A percentile compares a stretch with the other conserved stretches of the same genome.
phyloP scores from a whole-genome alignment of 2,888 invertebrate species.

The Drosophila paranaensis region DNA sequence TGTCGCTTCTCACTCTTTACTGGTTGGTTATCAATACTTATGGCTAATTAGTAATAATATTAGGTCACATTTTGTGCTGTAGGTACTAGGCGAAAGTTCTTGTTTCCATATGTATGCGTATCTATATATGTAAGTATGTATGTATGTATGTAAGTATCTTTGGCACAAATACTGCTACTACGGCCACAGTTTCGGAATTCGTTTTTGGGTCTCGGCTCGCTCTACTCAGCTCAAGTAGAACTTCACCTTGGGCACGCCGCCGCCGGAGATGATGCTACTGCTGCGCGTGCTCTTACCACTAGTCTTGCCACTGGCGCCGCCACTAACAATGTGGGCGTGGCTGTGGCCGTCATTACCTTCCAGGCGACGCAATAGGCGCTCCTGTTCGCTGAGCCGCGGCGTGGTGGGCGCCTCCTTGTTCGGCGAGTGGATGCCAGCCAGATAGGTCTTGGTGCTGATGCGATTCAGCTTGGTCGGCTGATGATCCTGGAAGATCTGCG shows the following conservation, averaged over 20 bases:
- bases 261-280: conserved; percentile 68
- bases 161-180: conserved; percentile 76
- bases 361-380: conserved; percentile 83
- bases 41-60: conserved; percentile 56
- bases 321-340: conserved; percentile 51
- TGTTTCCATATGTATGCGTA: neutral
- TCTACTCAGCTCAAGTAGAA: conserved; percentile 77
- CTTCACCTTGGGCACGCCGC: conserved; percentile 80
- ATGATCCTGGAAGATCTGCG: conserved; percentile 85
- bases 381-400: conserved; percentile 82
- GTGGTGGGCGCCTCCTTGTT: conserved; percentile 82
- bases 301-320: conserved; percentile 55
- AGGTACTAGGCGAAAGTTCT: conserved; percentile 30
- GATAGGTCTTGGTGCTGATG: conserved; percentile 80
- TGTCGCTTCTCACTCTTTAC: conserved; percentile 47
- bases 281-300: conserved; percentile 77
- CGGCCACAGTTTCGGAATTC: conserved; percentile 12
- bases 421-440: conserved; percentile 82
- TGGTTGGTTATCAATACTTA: conserved; percentile 49
- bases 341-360: conserved; percentile 83
- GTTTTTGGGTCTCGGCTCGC: neutral
- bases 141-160: conserved; percentile 62
- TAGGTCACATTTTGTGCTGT: conserved; percentile 66
- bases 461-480: conserved; percentile 84
- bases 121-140: neutral